Evolutionary conservation across 2,888 invertebrate genomes (phyloP).

Genomic region (Sacculina carcini): DNA sequence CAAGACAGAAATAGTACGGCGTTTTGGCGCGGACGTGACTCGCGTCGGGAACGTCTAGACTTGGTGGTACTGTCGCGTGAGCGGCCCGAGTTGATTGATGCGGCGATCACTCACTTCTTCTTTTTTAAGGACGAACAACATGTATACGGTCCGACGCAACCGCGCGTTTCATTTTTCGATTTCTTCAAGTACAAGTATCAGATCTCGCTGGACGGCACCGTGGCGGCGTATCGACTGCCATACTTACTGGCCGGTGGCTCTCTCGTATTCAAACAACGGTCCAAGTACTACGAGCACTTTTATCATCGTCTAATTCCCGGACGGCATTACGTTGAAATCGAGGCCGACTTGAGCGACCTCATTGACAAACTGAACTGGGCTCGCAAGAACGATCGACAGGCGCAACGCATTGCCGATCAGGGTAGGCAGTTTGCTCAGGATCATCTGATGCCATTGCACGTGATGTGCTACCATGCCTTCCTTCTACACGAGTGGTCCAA

Average conservation of each 20-base stretch:
- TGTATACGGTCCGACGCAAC: conserved; percentile 58
- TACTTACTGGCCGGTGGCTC: conserved; percentile 69
- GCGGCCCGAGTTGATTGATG: conserved; percentile 57
- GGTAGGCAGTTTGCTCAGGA: conserved; percentile 44
- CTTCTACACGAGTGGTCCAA: conserved; percentile 19
- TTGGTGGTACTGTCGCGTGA: conserved; percentile 48
- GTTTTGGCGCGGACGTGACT: conserved; percentile 83
- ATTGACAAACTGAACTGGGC: conserved; percentile 48
- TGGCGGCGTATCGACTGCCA: conserved; percentile 80
- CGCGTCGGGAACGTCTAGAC: conserved; percentile 52
- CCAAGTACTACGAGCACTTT: conserved; percentile 83
- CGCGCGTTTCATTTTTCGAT: conserved; percentile 63
- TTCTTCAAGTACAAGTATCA: conserved; percentile 95
- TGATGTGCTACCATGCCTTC: conserved; percentile 62
- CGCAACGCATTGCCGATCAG: conserved; percentile 33
- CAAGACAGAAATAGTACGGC: conserved; percentile 39
- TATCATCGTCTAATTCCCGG: conserved; percentile 46
- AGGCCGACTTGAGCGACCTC: conserved; percentile 50
- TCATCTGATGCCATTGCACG: conserved; percentile 50
- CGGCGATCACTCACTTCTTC: conserved; percentile 80
- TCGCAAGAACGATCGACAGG: conserved; percentile 37
- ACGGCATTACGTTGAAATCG: conserved; percentile 58
- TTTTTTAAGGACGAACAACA: conserved; percentile 64
- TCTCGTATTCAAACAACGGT: conserved; percentile 68
- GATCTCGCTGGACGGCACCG: conserved; percentile 79